phyloP scores from a whole-genome alignment of 2,797 vertebrate species.

The Clarias fuscus region DNA sequence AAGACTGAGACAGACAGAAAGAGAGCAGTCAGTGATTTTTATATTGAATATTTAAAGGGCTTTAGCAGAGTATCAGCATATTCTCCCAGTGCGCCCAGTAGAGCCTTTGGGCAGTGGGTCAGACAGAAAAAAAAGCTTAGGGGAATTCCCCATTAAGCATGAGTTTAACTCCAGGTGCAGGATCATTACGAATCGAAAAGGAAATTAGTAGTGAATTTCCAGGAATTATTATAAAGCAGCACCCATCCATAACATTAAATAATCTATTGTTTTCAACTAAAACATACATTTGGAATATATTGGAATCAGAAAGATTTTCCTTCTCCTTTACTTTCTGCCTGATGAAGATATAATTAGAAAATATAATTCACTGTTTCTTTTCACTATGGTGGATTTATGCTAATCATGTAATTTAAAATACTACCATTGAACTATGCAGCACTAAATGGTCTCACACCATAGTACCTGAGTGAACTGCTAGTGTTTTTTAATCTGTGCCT shows the following conservation, averaged over 20 bases:
- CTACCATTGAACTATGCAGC: no score
- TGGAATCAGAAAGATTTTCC: not conserved
- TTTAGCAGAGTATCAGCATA: constrained; percentile 41
- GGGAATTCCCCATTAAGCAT: constrained; percentile 25
- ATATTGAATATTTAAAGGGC: constrained; percentile 53
- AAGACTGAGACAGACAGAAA: constrained; percentile 36
- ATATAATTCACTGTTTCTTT: not conserved
- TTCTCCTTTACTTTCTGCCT: not conserved
- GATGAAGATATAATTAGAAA: not conserved
- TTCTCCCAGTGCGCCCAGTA: constrained; percentile 29
- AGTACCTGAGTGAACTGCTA: no score
- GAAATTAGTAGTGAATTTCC: constrained; percentile 35
- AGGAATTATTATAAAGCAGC: constrained; percentile 19
- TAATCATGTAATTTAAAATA: not conserved
- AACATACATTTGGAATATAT: not conserved
- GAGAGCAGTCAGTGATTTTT: constrained; percentile 26
- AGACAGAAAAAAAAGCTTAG: constrained; percentile 29
- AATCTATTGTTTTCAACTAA: not conserved
- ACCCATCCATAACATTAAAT: not conserved
- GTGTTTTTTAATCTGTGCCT: no score
- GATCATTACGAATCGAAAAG: constrained; percentile 27
- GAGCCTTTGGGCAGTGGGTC: constrained; percentile 37
- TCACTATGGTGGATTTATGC: not conserved
- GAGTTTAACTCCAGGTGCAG: constrained; percentile 39
- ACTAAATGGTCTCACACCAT: no score